Evolutionary conservation across 1,140 invertebrate genomes (phyloP).

Genomic region (Apocrypta bakeri): DNA sequence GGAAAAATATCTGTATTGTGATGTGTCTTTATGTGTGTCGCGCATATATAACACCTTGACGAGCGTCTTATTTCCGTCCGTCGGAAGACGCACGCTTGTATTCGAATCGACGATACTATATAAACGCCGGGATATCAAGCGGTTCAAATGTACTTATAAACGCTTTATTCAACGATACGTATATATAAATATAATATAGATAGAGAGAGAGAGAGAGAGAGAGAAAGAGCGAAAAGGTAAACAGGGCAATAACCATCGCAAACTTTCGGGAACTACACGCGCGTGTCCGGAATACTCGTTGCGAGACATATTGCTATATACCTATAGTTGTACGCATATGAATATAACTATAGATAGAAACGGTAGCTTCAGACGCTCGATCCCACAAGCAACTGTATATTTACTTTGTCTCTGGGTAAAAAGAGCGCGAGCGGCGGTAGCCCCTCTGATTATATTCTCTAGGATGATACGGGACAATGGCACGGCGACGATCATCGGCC

Average conservation of each 20-base stretch:
- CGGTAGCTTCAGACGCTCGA: not conserved
- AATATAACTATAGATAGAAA: not conserved
- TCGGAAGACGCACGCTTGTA: not conserved
- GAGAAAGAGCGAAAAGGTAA: no score
- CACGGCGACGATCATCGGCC: constrained; percentile 63
- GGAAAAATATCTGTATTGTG: not conserved
- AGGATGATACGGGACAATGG: constrained; percentile 62
- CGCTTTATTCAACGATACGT: not conserved
- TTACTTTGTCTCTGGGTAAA: not conserved
- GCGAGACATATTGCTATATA: not conserved
- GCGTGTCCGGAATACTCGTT: not conserved
- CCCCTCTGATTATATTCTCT: not conserved
- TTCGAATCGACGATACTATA: not conserved
- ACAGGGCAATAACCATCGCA: not conserved
- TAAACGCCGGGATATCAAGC: not conserved
- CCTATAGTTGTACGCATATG: not conserved
- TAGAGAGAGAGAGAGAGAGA: no score
- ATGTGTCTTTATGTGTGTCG: no score
- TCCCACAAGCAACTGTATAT: not conserved
- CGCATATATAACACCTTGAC: no score
- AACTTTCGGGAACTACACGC: not conserved
- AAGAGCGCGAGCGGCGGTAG: not conserved
- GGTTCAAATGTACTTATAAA: not conserved
- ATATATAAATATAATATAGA: no score
- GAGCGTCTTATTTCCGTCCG: not conserved